phyloP scores from a whole-genome alignment of 2,113 vertebrate genomes.

The Heteronetta atricapilla region DNA sequence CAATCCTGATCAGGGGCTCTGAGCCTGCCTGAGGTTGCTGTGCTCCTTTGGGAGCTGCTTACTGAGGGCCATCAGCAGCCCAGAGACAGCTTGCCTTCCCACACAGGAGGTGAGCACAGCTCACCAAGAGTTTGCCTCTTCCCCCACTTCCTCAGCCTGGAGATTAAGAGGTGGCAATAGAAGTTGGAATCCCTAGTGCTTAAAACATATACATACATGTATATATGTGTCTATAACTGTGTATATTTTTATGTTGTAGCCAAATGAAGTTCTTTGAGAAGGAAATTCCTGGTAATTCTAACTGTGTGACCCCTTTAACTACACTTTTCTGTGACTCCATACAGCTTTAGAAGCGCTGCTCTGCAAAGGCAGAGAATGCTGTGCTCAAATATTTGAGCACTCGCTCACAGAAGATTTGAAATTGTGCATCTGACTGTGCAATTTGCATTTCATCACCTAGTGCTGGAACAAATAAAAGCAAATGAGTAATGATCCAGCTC shows the following conservation, averaged over 20 bases:
- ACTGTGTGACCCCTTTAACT: not conserved
- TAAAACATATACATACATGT: not conserved
- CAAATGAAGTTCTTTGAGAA: not conserved
- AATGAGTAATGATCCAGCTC: constrained; percentile 46
- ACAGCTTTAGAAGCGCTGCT: not conserved
- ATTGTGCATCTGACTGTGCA: constrained; percentile 21
- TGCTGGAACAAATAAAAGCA: constrained; percentile 54
- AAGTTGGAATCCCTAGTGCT: not conserved
- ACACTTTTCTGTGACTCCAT: not conserved
- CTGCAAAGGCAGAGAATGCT: not conserved
- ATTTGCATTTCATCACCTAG: constrained; percentile 60
- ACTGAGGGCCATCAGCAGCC: not conserved
- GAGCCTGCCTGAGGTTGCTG: too few relatives aligned
- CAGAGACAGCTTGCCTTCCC: too few relatives aligned
- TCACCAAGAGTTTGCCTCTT: not conserved
- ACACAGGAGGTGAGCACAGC: not conserved
- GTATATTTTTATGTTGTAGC: not conserved
- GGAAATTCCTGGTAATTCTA: not conserved
- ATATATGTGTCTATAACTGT: not conserved
- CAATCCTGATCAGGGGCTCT: too few relatives aligned
- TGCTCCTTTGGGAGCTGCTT: not conserved
- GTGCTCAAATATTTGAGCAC: not conserved
- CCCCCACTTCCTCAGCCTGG: not conserved
- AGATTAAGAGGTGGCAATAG: not conserved
- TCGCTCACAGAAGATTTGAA: constrained; percentile 18